These are phyloP conservation scores for Parnassius apollo DNA, from an alignment of 2,888 invertebrate species.

Conservation along the genomic window DNA sequence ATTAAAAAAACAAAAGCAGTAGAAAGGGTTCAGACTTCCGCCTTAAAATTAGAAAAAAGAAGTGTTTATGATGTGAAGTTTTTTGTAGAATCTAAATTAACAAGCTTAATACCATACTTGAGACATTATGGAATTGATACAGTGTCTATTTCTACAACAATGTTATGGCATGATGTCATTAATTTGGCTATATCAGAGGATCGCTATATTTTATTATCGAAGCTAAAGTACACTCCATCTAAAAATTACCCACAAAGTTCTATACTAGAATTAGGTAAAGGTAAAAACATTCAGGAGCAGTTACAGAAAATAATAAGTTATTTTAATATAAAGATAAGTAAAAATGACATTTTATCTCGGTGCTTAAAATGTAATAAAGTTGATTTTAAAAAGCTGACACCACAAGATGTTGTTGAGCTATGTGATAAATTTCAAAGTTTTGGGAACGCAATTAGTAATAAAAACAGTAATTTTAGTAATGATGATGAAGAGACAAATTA, in stretches of 20 bases:
- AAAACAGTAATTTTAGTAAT: slow-evolving; percentile 37
- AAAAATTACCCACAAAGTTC: slow-evolving; percentile 75
- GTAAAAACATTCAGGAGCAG: slow-evolving; percentile 80
- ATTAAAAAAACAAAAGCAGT: slow-evolving; percentile 58
- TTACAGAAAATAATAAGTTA: slow-evolving; percentile 83
- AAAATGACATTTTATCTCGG: slow-evolving; percentile 85
- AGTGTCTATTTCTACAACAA: slow-evolving; percentile 82
- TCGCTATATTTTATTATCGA: slow-evolving; percentile 54
- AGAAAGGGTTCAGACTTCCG: slow-evolving; percentile 44
- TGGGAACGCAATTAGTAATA: slow-evolving; percentile 31
- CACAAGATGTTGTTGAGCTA: slow-evolving; percentile 52
- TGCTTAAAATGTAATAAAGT: slow-evolving; percentile 84
- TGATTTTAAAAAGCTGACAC: slow-evolving; percentile 48
- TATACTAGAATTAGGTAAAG: slow-evolving; percentile 80
- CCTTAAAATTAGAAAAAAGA: slow-evolving; percentile 40
- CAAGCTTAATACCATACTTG: slow-evolving; percentile 56
- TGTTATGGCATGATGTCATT: slow-evolving; percentile 68
- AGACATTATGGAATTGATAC: slow-evolving; percentile 81
- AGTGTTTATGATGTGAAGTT: slow-evolving; percentile 53
- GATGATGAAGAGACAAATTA: slow-evolving; percentile 54
- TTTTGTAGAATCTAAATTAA: slow-evolving; percentile 56
- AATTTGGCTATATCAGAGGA: slow-evolving; percentile 65
- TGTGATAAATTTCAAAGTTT: slow-evolving; percentile 47
- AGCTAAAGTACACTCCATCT: slow-evolving; percentile 76
- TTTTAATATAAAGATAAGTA: slow-evolving; percentile 83